Evolutionary conservation across 2,888 invertebrate genomes (phyloP).

Genomic region (Nudaria mundana): DNA sequence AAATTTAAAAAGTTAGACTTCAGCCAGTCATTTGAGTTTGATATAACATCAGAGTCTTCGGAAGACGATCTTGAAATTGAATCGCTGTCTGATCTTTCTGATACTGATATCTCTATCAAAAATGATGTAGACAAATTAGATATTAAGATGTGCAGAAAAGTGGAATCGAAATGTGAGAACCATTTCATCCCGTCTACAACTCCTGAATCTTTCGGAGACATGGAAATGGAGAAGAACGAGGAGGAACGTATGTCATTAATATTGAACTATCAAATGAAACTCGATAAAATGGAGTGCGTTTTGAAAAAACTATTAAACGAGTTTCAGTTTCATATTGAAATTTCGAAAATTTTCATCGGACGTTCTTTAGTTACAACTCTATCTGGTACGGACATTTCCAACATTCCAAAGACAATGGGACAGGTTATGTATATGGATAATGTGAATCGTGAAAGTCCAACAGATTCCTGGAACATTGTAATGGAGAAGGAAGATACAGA

Average conservation of each 20-base stretch:
- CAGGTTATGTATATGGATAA: slow-evolving; percentile 43
- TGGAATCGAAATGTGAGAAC: slow-evolving; percentile 34
- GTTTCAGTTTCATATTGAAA: slow-evolving; percentile 69
- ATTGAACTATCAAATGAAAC: slow-evolving; percentile 54
- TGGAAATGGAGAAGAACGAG: slow-evolving; percentile 63
- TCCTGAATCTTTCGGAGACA: slow-evolving; percentile 64
- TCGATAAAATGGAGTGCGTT: slow-evolving; percentile 57
- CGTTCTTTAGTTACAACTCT: slow-evolving; percentile 45
- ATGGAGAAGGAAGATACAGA: slow-evolving; percentile 56
- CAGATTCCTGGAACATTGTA: slow-evolving; percentile 59
- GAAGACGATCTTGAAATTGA: slow-evolving; percentile 57
- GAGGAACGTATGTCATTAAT: slow-evolving; percentile 55
- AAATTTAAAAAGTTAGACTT: slow-evolving; percentile 59
- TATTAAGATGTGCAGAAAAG: slow-evolving; percentile 67
- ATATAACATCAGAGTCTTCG: slow-evolving; percentile 49
- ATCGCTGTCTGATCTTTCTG: slow-evolving; percentile 60
- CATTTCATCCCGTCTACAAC: slow-evolving; percentile 45
- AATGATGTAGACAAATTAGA: slow-evolving; percentile 30
- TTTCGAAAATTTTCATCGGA: slow-evolving; percentile 61
- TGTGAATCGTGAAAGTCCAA: slow-evolving; percentile 42
- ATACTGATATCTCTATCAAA: slow-evolving; percentile 49
- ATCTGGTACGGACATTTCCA: slow-evolving; percentile 39
- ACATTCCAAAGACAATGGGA: slow-evolving; percentile 39
- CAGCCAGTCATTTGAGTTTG: slow-evolving; percentile 60
- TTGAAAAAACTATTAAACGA: slow-evolving; percentile 59